Evolutionary conservation across 37 sponge, comb jelly and placozoan species (phyloP), one percentile per base, ranked within the genome.

Genomic region (Ianthella basta): DNA sequence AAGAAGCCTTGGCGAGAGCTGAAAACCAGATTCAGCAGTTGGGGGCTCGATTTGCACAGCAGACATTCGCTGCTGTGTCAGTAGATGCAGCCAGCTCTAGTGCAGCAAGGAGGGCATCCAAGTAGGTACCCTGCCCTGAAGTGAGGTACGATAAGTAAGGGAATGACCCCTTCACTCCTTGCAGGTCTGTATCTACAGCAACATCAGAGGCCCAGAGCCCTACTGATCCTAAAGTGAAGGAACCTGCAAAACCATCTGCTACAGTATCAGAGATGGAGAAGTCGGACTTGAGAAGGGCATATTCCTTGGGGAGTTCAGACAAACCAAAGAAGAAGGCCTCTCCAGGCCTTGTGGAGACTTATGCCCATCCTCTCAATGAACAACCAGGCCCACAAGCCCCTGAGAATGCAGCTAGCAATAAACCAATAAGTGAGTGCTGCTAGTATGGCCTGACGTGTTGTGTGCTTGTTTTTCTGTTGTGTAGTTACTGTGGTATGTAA

Each of bases 1-100:
- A 82, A 68, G 55, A 59, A 27, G 24, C 79, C 5, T 57, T 92
- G 44, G 68, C 80, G 25, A 4, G 23, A 4, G 78, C 78, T 53
- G 78, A 75, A 24, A 36, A 30, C n/a, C 44, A 24, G 16, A 75
- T n/a, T 15, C 78, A 75, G 40, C 54, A 75, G n/a, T 53, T 75
- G 8, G 78, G 40, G 3, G 37, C 12, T 19, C 78, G 78, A 50
- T 19, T 75, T 3, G 40, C 24, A 64, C 66, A 64, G 34, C 70
- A 32, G 29, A 69, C 34, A 35, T 2, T 69, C 1, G 27, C 29
- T 69, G 70, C 34, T 10, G 70, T 69, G 33, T 34, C 29, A 34
- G 70, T 33, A 32, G 70, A 69, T 69, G 33, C 34, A 32, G 34
- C 29, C 18, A 35, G 70, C 12, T 29, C 18, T 33, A 32, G 15